Evolutionary conservation across 2,797 vertebrate genomes (phyloP), one percentile per base, ranked within the genome.

Genomic region (Zalophus californianus): DNA sequence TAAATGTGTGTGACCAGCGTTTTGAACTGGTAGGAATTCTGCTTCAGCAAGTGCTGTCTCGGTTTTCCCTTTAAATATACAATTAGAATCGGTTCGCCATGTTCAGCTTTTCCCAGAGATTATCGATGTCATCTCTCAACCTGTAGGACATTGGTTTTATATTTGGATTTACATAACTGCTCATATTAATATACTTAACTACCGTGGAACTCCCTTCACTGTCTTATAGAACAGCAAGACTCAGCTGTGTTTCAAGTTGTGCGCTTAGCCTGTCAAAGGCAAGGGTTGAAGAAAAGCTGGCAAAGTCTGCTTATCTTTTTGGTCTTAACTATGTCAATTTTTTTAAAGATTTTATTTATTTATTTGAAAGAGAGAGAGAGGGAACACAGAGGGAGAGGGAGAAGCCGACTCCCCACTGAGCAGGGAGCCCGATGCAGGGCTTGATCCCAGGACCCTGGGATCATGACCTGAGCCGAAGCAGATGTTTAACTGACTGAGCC

Each of bases 351-450:
- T 18, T 20, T 35, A 32, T 68, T 66, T 35, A 10, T 68, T 35
- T 35, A 11, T 68, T 35, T 68, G n/a, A 35, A 35, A 20, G 18
- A 35, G n/a, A 35, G n/a, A 35, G 29, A n/a, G 29, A 66, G 29
- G 20, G 20, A 20, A 3, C 64, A 9, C 64, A n/a, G 7, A 66
- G 32, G 7, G 7, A 66, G 32, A 35, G 66, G 8, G 16, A n/a
- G 64, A 68, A 68, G n/a, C 66, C 21, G n/a, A 68, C 15, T 35
- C 64, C 64, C 64, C 32, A 4, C 32, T 35, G 66, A 20, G 4
- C n/a, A 35, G n/a, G 20, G 9, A 68, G 1, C n/a, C 18, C 3
- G 18, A 68, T 3, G 4, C 2, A 0, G 16, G n/a, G 9, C 66
- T 35, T 0, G 9, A 21, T 68, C n/a, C 18, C n/a, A 68, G n/a